Evolutionary conservation across 30 jellyfish, hydroid and myxozoan genomes (phyloP).

Genomic region (Clytia hemisphaerica): DNA sequence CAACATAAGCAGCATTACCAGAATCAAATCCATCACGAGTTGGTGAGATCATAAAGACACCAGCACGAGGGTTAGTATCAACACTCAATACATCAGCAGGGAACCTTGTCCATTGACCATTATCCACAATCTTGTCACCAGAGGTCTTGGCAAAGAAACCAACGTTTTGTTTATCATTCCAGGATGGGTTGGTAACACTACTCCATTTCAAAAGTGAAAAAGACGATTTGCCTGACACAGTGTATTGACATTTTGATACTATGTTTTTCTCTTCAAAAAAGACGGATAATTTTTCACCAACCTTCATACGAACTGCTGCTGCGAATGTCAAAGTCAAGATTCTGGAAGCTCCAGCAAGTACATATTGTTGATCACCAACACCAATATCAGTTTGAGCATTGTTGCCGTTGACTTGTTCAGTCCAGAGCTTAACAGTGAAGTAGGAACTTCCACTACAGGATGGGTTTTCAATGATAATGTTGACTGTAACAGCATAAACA

Average conservation of each 20-base stretch:
- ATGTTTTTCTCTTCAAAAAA: constrained; percentile 8
- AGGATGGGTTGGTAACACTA: constrained; percentile 9
- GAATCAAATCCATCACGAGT: neutral
- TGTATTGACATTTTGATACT: constrained; percentile 8
- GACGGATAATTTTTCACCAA: constrained; percentile 46
- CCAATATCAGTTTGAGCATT: constrained; percentile 50
- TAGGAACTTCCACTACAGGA: constrained; percentile 21
- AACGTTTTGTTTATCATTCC: neutral
- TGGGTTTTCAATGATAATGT: constrained; percentile 36
- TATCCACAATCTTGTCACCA: constrained; percentile 24
- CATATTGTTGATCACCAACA: constrained; percentile 27
- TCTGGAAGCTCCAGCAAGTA: constrained; percentile 32
- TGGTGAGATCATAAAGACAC: constrained; percentile 15
- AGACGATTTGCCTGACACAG: constrained; percentile 48
- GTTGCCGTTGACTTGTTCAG: constrained; percentile 27
- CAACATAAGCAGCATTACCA: constrained; percentile 15
- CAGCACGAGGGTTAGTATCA: constrained; percentile 23
- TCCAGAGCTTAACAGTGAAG: constrained; percentile 14
- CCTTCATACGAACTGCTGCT: constrained; percentile 43
- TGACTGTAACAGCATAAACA: constrained; percentile 63
- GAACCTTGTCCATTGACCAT: neutral
- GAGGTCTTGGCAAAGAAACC: constrained; percentile 27
- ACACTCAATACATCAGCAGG: neutral
- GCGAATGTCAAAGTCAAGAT: constrained; percentile 45
- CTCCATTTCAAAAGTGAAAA: constrained; percentile 56